These are phyloP conservation scores for Cheilosia variabilis DNA, from an alignment of 2,888 invertebrate species.

Conservation along the genomic window DNA sequence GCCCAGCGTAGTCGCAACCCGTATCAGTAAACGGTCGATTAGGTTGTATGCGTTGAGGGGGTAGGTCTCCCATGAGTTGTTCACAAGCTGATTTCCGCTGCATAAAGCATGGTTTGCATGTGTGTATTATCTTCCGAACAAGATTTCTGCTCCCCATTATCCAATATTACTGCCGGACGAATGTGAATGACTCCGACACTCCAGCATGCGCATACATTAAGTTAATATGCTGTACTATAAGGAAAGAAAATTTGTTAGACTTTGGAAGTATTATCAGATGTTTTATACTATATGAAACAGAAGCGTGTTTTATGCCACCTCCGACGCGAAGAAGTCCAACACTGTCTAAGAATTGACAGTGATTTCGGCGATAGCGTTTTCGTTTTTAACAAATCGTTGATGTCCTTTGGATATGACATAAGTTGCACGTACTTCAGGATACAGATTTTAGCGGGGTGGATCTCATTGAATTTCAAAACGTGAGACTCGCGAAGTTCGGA, in stretches of 20 bases:
- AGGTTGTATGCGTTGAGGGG: conserved; percentile 13
- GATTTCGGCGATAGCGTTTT: background rate
- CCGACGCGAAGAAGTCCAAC: conserved; percentile 5
- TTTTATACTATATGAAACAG: background rate
- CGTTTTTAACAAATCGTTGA: conserved; percentile 1
- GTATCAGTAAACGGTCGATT: conserved; percentile 17
- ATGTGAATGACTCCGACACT: too few relatives aligned
- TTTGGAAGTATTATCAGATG: too few relatives aligned
- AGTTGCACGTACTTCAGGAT: conserved; percentile 13
- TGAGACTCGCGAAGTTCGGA: too few relatives aligned
- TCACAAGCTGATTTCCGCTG: conserved; percentile 25
- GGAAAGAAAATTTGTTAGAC: too few relatives aligned
- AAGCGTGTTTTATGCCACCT: conserved; percentile 2
- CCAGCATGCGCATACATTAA: too few relatives aligned
- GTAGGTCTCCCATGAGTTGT: conserved; percentile 35
- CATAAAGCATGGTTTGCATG: conserved; percentile 46
- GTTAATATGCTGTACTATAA: conserved; percentile 1
- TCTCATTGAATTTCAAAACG: too few relatives aligned
- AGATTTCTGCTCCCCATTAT: conserved; percentile 19
- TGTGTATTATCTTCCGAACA: background rate
- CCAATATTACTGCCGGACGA: background rate
- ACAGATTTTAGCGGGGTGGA: background rate
- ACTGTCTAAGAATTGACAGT: background rate
- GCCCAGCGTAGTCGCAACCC: conserved; percentile 40
- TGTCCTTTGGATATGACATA: conserved; percentile 1